Evolutionary conservation across 1,140 invertebrate genomes (phyloP), one percentile per base, ranked within the genome.

Genomic region (Odontomachus brunneus): DNA sequence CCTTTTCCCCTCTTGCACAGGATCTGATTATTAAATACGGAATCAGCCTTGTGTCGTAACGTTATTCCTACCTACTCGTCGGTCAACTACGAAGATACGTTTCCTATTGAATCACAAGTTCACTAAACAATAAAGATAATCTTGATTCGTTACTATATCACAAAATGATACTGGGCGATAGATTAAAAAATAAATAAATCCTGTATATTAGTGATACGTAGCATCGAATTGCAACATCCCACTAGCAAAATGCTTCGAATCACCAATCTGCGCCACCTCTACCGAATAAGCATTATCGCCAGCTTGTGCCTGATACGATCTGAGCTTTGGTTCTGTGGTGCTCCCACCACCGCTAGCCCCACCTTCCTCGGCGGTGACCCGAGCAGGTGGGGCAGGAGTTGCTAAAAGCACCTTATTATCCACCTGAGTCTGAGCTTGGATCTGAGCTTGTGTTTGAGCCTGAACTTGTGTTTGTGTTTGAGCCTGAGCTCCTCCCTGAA

Each of bases 191-290:
- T 89, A 89, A 89, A 89, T 89, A 91, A 83, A 86, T 78, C 71
- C 75, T 89, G 69, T 83, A 83, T 80, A 92, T 93, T 93, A 94
- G 89, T 94, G 93, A 89, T 93, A 93, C 62, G 93, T 92, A 81
- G 93, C 90, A 85, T 94, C 94, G 66, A 93, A 94, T 65, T 93
- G 93, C 82, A 93, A 89, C 89, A 92, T 91, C 82, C 91, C 91
- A 38, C 89, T 93, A 53, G 91, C 88, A 84, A 93, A 94, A 82
- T 89, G 92, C 84, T 94, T 93, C 5, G 89, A 89, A 74, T 91
- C 91, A 88, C 81, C 65, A 78, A 91, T 85, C 86, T 92, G 91
- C 84, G 89, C 89, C 71, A 93, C 90, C 83, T 94, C 92, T 73
- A 93, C 80, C 60, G 89, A 86, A 67, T 91, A 92, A 63, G 85